Conservation (phyloP, 2,113 vertebrate species). For the Myanophis thanlyinensis region DNA sequence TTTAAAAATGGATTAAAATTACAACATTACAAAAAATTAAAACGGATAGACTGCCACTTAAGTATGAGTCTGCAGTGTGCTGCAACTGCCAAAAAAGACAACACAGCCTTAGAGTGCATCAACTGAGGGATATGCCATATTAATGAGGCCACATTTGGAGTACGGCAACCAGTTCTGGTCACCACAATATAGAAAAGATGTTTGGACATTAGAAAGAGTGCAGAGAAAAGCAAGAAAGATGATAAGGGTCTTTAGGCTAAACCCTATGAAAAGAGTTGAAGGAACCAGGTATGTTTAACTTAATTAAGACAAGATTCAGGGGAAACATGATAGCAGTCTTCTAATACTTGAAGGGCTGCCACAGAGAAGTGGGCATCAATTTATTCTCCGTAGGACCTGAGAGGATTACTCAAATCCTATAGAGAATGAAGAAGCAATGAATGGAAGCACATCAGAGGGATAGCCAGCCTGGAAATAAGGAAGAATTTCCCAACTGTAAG, state of each 20-base stretch:
- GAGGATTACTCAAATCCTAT: too few species aligned
- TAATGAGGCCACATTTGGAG: too few species aligned
- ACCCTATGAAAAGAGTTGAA: not conserved
- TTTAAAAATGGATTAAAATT: too few species aligned
- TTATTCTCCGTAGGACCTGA: not conserved
- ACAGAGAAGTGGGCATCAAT: not conserved
- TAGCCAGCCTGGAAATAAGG: not conserved
- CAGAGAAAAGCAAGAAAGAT: not conserved
- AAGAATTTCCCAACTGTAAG: not conserved
- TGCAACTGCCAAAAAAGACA: too few species aligned
- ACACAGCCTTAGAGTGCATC: too few species aligned
- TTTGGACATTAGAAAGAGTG: not conserved
- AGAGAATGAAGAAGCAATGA: not conserved
- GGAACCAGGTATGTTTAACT: not conserved
- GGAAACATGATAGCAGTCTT: not conserved
- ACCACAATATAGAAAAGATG: not conserved
- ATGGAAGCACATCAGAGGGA: not conserved
- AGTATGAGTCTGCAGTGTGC: too few species aligned
- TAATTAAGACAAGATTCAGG: not conserved
- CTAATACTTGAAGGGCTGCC: not conserved
- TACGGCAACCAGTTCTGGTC: not conserved
- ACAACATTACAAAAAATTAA: too few species aligned
- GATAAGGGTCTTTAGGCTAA: not conserved
- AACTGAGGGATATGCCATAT: too few species aligned
- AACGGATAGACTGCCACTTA: too few species aligned